Evolutionary conservation across 2,888 invertebrate species (phyloP), one percentile per base, ranked within the genome.

Genomic region (Bombyx huttoni): DNA sequence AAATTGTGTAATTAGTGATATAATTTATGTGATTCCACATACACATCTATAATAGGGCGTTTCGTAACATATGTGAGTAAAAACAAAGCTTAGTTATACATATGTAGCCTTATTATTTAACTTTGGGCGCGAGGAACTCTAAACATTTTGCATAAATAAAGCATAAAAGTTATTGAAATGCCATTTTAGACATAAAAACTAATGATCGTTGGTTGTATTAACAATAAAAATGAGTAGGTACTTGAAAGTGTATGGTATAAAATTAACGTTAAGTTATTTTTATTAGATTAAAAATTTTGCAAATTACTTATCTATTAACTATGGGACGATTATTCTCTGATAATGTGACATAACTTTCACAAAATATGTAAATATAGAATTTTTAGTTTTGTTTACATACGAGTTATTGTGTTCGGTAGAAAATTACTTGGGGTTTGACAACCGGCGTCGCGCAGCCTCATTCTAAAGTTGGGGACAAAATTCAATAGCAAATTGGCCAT

Each of bases 401-500:
- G 63, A 66, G 65, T 70, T 73, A 40, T 40, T 40, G 68, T 77
- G 74, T 72, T 75, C 73, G 73, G 78, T 68, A 77, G 68, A 78
- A 74, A 73, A 78, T 80, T 79, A 77, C 73, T 79, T 70, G 73
- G 77, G 75, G 67, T 72, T 73, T 78, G 80, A 75, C 78, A 78
- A 81, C 86, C 86, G 86, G 84, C 87, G 76, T 77, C 82, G 82
- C 84, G 84, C 83, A 85, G 79, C 86, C 75, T 81, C 80, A 67
- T 71, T 65, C 72, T 71, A 77, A 81, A 81, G 78, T 85, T 84
- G 71, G 72, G 73, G 74, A 84, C 80, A 85, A 87, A 88, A 87
- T 86, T 85, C 88, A 85, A 86, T 87, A 88, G 80, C 81, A 87
- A 87, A 84, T 87, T 89, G 86, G 89, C 88, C 89, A 89, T 89